phyloP scores from a whole-genome alignment of 2,888 invertebrate genomes.

The Acronicta leporina region DNA sequence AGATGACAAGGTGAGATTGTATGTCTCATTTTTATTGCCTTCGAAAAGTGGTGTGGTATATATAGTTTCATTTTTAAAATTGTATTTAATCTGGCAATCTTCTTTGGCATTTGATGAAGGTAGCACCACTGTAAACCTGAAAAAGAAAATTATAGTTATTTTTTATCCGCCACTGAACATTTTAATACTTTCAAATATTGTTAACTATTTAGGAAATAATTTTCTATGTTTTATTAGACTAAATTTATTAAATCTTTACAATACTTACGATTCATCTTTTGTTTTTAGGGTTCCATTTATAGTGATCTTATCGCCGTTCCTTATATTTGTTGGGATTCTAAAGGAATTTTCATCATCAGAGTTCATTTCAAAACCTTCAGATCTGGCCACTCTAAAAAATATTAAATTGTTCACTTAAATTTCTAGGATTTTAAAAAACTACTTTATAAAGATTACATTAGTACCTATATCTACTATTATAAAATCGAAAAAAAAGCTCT shows the following conservation, averaged over 20 bases:
- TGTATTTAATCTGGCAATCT: constrained; percentile 43
- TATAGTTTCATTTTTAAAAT: constrained; percentile 27
- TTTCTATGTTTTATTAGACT: too few species aligned
- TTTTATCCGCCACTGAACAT: neutral
- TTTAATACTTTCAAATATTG: too few species aligned
- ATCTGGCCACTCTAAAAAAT: constrained; percentile 34
- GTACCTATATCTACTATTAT: too few species aligned
- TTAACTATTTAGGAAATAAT: too few species aligned
- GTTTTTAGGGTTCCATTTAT: constrained; percentile 50
- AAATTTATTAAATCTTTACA: neutral
- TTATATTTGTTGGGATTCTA: constrained; percentile 46
- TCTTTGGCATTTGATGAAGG: constrained; percentile 25
- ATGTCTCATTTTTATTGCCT: neutral
- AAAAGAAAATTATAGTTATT: constrained; percentile 7
- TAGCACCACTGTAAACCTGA: constrained; percentile 49
- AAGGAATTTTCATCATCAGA: constrained; percentile 12
- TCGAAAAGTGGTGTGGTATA: constrained; percentile 30
- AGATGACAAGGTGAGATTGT: constrained; percentile 1
- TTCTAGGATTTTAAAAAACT: neutral
- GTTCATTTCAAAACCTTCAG: constrained; percentile 10
- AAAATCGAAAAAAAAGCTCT: too few species aligned
- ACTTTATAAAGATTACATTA: too few species aligned
- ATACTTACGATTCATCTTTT: constrained; percentile 47
- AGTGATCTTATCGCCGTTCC: constrained; percentile 25
- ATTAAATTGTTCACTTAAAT: neutral